These are phyloP conservation scores for Asarcornis scutulata DNA, from an alignment of 2,113 vertebrate genomes.

Conservation along the genomic window DNA sequence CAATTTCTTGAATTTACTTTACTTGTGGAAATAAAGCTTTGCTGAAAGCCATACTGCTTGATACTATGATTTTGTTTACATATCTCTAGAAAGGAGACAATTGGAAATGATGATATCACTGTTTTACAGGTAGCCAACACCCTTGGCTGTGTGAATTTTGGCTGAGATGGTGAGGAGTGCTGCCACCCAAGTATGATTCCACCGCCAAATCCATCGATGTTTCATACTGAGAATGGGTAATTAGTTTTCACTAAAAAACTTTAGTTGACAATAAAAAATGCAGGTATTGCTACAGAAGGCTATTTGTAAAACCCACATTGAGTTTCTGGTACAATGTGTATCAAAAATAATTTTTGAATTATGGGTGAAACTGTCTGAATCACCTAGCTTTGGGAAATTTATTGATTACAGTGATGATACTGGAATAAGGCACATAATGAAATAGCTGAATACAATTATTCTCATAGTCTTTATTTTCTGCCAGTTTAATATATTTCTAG, in stretches of 20 bases:
- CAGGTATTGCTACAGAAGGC: background rate
- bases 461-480: background rate
- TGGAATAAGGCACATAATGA: background rate
- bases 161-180: conserved; percentile 19
- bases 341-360: background rate
- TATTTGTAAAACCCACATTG: background rate
- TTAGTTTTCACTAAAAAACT: conserved; percentile 48
- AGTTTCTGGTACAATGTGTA: background rate
- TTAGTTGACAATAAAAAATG: conserved; percentile 3
- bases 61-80: conserved; percentile 29
- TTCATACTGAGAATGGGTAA: conserved; percentile 61
- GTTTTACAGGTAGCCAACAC: conserved; percentile 59
- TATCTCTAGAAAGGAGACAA: conserved; percentile 12
- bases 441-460: background rate
- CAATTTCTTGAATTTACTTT: background rate
- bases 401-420: background rate
- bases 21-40: background rate
- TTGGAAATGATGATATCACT: conserved; percentile 62
- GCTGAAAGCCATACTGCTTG: background rate
- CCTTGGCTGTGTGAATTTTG: conserved; percentile 52
- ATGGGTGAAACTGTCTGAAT: background rate
- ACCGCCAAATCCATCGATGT: conserved; percentile 5
- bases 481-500: background rate
- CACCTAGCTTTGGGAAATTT: background rate
- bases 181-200: conserved; percentile 37